Evolutionary conservation across 1,140 invertebrate genomes (phyloP), one percentile per base, ranked within the genome.

Genomic region (Oppia nitens): DNA sequence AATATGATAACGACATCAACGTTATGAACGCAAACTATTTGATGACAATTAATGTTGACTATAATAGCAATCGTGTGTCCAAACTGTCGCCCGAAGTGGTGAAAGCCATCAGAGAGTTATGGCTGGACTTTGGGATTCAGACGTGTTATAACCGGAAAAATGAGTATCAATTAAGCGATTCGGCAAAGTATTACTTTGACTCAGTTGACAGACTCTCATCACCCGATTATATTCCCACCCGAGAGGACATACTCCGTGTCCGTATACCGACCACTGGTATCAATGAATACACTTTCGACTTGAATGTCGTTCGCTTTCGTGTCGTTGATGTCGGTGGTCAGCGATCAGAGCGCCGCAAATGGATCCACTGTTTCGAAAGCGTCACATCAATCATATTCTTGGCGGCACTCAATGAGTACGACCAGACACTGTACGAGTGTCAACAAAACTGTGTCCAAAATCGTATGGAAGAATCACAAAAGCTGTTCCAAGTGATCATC

Each of bases 391-490:
- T 92, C 74, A 92, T 92, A 77, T 93, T 92, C 80, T 81, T 92
- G 79, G 87, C 91, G 76, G 87, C 88, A 70, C 79, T 92, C 77
- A 89, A 83, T 74, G 87, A 92, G 83, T 93, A 92, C 77, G 62
- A 63, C 48, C 48, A 49, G 56, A 48, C 3, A 32, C 47, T 56
- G 17, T 26, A 56, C 9, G 26, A 56, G 11, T 26, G 29, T 48
- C 65, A 25, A 64, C 65, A 74, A 80, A 80, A 68, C 75, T 78
- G 59, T 80, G 80, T 78, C 86, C 91, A 67, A 90, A 95, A 27
- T 27, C 93, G 95, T 77, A 98, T 99, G 95, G 94, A 98, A 75
- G 95, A 99, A 79, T 96, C 90, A 67, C 98, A 98, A 81, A 94
- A 94, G 72, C 80, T 99, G 75, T 98, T 99, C 79, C 91, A 94